phyloP scores from a whole-genome alignment of 2,113 vertebrate genomes.

The Hippocampus abdominalis region DNA sequence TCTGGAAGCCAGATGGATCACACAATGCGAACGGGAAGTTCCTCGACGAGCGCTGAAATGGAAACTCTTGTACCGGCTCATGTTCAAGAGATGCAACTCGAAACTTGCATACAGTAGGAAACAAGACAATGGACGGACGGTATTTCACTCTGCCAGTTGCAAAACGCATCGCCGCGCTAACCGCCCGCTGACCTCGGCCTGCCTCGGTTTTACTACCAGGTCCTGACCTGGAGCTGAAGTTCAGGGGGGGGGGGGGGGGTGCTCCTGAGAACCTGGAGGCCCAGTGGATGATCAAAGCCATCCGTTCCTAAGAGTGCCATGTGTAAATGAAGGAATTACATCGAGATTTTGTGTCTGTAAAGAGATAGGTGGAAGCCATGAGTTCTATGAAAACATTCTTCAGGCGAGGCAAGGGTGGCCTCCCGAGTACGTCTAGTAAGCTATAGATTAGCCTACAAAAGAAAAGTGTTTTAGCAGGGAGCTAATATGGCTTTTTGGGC shows the following conservation, averaged over 20 bases:
- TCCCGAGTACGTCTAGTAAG: constrained; percentile 37
- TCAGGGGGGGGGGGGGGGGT: constrained; percentile 11
- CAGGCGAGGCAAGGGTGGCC: constrained; percentile 20
- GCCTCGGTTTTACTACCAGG: constrained; percentile 35
- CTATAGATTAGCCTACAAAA: constrained; percentile 62
- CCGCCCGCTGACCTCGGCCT: constrained; percentile 44
- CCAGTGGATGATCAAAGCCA: constrained; percentile 50
- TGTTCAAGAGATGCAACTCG: constrained; percentile 5
- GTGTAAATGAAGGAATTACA: constrained; percentile 41
- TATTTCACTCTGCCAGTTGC: constrained; percentile 2
- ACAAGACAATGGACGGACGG: constrained; percentile 1
- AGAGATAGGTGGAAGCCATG: constrained; percentile 7
- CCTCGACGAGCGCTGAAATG: constrained; percentile 26
- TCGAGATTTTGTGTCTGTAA: constrained; percentile 10
- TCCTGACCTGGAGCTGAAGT: constrained; percentile 29
- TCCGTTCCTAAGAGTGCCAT: constrained; percentile 32
- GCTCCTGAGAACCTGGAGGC: constrained; percentile 40
- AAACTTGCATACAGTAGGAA: background rate
- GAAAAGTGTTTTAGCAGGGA: constrained; percentile 48
- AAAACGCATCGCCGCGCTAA: constrained; percentile 1
- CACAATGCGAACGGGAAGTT: constrained; percentile 56
- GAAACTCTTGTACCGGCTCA: constrained; percentile 28
- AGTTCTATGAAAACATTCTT: constrained; percentile 46
- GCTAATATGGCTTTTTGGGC: constrained; percentile 48
- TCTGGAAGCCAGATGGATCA: constrained; percentile 70